These are phyloP conservation scores for Amazona vittata DNA, from an alignment of 2,113 vertebrate genomes.

Conservation along the genomic window DNA sequence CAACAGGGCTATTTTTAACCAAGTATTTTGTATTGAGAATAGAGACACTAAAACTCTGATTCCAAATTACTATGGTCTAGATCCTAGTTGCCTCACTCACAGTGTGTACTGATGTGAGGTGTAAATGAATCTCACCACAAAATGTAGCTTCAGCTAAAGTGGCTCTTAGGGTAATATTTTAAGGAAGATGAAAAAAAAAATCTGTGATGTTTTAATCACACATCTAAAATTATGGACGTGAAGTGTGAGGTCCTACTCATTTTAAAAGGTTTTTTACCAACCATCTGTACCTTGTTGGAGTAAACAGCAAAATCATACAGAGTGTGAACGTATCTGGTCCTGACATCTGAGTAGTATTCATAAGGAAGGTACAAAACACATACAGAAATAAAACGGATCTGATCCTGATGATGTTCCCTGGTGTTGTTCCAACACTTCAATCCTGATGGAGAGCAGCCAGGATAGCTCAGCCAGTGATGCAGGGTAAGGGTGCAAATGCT, in stretches of 20 bases:
- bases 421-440: background rate
- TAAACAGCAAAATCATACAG: background rate
- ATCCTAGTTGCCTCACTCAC: background rate
- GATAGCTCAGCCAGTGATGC: rapidly evolving
- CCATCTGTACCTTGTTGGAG: background rate
- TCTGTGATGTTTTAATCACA: background rate
- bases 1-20: background rate
- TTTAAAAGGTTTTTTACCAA: background rate
- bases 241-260: background rate
- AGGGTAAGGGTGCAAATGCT: background rate
- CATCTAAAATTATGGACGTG: background rate
- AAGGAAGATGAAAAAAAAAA: background rate
- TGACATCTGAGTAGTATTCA: background rate
- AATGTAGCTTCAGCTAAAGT: background rate
- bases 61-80: background rate
- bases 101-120: background rate
- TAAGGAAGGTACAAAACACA: background rate
- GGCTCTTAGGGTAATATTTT: background rate
- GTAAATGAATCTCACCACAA: background rate
- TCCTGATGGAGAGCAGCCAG: background rate
- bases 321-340: background rate
- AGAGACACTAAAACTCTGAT: background rate
- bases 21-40: background rate
- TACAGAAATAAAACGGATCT: background rate
- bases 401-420: background rate